These are phyloP conservation scores for Rhabdornis inornatus DNA, from an alignment of 2,113 vertebrate genomes.

Conservation along the genomic window DNA sequence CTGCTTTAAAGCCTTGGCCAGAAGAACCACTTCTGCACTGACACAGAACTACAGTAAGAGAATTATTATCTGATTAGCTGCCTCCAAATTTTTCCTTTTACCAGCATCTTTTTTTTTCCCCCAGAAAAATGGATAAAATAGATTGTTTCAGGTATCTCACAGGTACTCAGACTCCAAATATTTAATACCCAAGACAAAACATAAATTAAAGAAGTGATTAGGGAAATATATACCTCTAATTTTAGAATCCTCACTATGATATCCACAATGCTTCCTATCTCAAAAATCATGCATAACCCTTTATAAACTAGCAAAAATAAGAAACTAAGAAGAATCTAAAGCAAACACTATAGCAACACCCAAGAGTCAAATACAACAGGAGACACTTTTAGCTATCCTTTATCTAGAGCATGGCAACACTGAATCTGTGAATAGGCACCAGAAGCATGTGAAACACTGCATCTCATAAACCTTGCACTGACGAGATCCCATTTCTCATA, in stretches of 20 bases:
- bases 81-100: neutral
- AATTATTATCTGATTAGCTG: neutral
- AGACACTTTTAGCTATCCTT: neutral
- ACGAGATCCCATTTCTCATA: neutral
- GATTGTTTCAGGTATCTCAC: neutral
- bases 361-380: neutral
- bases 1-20: neutral
- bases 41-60: neutral
- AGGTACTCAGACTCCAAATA: neutral
- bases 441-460: neutral
- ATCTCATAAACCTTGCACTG: neutral
- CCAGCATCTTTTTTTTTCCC: neutral
- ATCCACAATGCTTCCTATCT: neutral
- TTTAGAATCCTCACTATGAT: neutral
- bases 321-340: neutral
- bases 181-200: neutral
- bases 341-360: neutral
- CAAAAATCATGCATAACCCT: neutral
- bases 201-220: neutral
- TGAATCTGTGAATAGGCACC: neutral
- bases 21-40: neutral
- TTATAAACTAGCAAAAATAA: neutral
- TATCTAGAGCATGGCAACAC: neutral
- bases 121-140: neutral
- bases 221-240: neutral